Base-by-base conservation (phyloP, 1,140 invertebrate genomes). In the Lucilia sericata region DNA sequence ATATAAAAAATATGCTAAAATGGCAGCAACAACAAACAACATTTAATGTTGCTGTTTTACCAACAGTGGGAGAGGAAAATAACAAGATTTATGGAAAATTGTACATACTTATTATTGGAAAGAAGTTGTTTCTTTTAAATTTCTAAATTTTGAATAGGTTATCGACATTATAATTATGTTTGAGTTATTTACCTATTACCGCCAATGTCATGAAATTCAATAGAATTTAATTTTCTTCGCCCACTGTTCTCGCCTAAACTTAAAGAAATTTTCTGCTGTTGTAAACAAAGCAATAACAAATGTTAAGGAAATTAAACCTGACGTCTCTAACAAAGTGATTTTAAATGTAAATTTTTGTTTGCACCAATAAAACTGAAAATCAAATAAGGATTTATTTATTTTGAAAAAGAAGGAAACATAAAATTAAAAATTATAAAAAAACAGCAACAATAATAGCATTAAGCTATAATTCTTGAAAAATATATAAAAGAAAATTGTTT, bases 251-350 rank as follows among this genome's bases (percentile, higher is more conserved):
- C n/a, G 5, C 14, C 14, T 60, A 60, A 5, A 60, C 51, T 1
- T 7, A 14, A 70, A 70, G 60, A n/a, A 70, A 21, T 14, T 70
- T 9, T 70, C 19, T 70, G 19, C 17, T 60, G 5, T 60, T 60
- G 55, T 17, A 60, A 70, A 70, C 10, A 70, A 70, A 70, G 0
- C 2, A 70, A 19, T 12, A 21, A 21, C 65, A 70, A 70, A 70
- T 70, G 65, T 70, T 70, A 21, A 70, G 65, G 65, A 70, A 70
- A 70, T 70, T 70, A 70, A 70, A 70, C 65, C 65, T 70, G 65
- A 70, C 65, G 65, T 19, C 21, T 21, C 7, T 21, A 70, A 70
- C 65, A 70, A 70, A 70, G 65, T 25, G 65, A 70, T 70, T 70
- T 70, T 70, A 70, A 21, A 70, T 70, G 65, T 70, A 70, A 70